Base-by-base conservation (phyloP, 2,888 invertebrate genomes). In the Tineola bisselliella region DNA sequence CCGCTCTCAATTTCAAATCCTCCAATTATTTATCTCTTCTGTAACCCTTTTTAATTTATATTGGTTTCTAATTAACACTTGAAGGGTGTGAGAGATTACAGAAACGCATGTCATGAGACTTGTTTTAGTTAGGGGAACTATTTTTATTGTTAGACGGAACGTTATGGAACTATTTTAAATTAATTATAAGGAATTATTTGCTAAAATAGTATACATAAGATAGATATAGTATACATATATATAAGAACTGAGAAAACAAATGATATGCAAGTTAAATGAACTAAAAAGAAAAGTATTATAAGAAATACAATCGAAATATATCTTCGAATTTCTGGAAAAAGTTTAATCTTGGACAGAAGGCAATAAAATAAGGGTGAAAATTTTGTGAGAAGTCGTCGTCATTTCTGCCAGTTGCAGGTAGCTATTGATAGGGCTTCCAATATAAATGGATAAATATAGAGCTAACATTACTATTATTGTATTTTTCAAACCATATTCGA, bases 331-430 rank as follows among this genome's bases (percentile, higher is more conserved):
- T 8, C 33, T 25, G 18, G 58, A 25, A 33, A 72, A 76, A 80
- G 77, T 84, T 84, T 83, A 83, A 84, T 84, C 80, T 80, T 76
- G 79, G 79, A 77, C 81, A 79, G 80, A 72, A 78, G 77, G 83
- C 78, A 84, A 84, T 86, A 84, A 87, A 84, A 80, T 81, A 81
- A 81, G 81, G 81, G 80, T 72, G 79, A 71, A 74, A 81, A 82
- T 81, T 81, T 79, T 75, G 75, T 74, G 79, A 80, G 79, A 77
- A 81, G 79, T 79, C 74, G 78, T 77, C 78, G 76, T 76, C 79
- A 72, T 74, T 76, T 76, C 83, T 84, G 84, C 83, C 86, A 83
- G 75, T 75, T 72, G 77, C 86, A 86, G 84, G 83, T 84, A 77
- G 81, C 79, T 75, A 84, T 84, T 81, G 86, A 84, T 84, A 84